These are phyloP conservation scores for Lordiphosa mommai DNA, from an alignment of 1,140 invertebrate species.

Conservation along the genomic window DNA sequence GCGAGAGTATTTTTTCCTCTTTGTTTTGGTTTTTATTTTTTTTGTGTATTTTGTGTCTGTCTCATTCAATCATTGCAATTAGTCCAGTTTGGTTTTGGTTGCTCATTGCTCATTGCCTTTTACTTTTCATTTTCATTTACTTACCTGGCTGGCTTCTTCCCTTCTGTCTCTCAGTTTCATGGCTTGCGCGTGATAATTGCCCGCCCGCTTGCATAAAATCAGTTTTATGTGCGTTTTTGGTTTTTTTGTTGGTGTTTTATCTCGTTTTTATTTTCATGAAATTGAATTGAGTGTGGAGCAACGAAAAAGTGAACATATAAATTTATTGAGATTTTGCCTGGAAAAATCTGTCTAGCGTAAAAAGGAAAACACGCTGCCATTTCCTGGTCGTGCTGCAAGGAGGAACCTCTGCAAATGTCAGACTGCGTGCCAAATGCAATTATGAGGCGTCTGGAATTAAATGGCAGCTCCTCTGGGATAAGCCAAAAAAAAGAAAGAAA, in stretches of 20 bases:
- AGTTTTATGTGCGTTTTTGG: conserved; percentile 12
- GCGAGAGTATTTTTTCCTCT: not conserved
- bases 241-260: conserved; percentile 29
- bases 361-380: conserved; percentile 20
- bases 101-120: conserved; percentile 4
- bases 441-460: conserved; percentile 37
- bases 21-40: not conserved
- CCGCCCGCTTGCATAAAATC: conserved; percentile 31
- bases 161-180: conserved; percentile 59
- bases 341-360: conserved; percentile 55
- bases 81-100: conserved; percentile 13
- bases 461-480: conserved; percentile 56
- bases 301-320: conserved; percentile 1
- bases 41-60: not conserved
- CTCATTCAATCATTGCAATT: not conserved
- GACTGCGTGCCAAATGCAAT: conserved; percentile 56
- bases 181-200: conserved; percentile 77
- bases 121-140: conserved; percentile 27
- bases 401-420: conserved; percentile 35
- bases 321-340: conserved; percentile 10
- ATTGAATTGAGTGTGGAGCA: conserved; percentile 13
- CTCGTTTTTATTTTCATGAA: conserved; percentile 38
- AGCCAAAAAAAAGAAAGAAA: conserved; percentile 6
- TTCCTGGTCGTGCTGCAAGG: conserved; percentile 47
- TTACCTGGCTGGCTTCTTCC: not conserved